phyloP scores from a whole-genome alignment of 2,797 vertebrate genomes.

The Microctenopoma lineatum region DNA sequence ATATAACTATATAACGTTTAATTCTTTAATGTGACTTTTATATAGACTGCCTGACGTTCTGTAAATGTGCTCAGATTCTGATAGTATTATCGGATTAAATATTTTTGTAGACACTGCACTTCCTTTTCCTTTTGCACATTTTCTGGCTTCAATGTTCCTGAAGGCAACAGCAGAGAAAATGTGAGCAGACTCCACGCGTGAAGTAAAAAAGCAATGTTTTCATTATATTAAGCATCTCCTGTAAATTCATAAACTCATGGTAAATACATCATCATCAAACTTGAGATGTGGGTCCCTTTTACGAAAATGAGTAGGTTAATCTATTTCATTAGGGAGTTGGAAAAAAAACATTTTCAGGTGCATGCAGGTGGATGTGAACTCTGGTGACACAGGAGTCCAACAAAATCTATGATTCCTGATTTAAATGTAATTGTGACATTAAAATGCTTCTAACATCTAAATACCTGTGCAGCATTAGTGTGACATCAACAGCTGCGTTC shows the following conservation, averaged over 20 bases:
- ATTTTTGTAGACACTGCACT: not conserved
- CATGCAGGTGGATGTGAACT: too few relatives aligned
- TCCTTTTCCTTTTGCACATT: not conserved
- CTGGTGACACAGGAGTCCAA: too few relatives aligned
- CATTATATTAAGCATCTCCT: slow-evolving; percentile 2
- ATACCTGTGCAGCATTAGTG: slow-evolving; percentile 1
- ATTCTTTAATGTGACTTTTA: not conserved
- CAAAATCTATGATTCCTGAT: not conserved
- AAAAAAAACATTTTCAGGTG: too few relatives aligned
- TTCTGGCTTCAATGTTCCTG: not conserved
- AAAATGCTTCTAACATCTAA: slow-evolving; percentile 3
- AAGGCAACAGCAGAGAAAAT: not conserved
- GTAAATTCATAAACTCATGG: not conserved
- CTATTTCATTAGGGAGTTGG: not conserved
- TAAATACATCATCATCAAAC: too few relatives aligned
- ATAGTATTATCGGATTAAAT: not conserved
- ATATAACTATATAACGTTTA: not conserved
- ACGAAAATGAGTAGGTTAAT: not conserved
- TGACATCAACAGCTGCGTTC: slow-evolving; percentile 24
- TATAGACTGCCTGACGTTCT: not conserved
- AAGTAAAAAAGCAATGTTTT: not conserved
- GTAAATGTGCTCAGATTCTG: not conserved
- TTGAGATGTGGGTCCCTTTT: too few relatives aligned
- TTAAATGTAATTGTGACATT: not conserved
- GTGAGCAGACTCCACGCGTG: not conserved